Evolutionary conservation across 2,797 vertebrate genomes (phyloP).

Genomic region (Amphiprion clarkii): DNA sequence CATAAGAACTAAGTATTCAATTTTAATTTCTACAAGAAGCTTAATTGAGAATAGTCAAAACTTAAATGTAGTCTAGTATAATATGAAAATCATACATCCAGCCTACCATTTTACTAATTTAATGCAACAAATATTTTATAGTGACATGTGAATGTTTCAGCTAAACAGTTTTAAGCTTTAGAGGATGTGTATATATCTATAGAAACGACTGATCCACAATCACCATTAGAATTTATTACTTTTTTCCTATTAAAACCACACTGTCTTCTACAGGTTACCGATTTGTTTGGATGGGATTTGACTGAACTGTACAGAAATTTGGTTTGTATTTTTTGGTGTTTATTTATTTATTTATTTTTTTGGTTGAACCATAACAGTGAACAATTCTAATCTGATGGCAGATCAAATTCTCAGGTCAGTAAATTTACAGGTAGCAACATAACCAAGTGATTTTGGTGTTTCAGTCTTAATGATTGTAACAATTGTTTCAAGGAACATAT

Average conservation of each 20-base stretch:
- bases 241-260: not conserved
- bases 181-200: not conserved
- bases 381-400: constrained; percentile 7
- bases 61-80: not conserved
- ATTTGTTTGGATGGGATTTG: constrained; percentile 8
- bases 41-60: constrained; percentile 3
- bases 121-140: not conserved
- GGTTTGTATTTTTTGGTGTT: constrained; percentile 23
- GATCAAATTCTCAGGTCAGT: not conserved
- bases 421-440: constrained; percentile 1
- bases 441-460: constrained; percentile 40
- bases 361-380: constrained; percentile 43
- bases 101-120: constrained; percentile 10
- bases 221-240: not conserved
- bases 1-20: constrained; percentile 18
- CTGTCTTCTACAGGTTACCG: not conserved
- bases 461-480: constrained; percentile 39
- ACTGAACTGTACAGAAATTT: constrained; percentile 9
- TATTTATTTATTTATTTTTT: constrained; percentile 23
- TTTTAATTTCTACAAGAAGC: constrained; percentile 6
- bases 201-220: not conserved
- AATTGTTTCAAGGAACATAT: not conserved
- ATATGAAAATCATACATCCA: not conserved
- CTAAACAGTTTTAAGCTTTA: not conserved
- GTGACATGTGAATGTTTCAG: constrained; percentile 6